Percentiles rank a stretch among this genome's conserved stretches.
phyloP scores from a whole-genome alignment of 1,140 invertebrate genomes.

The Apis florea region DNA sequence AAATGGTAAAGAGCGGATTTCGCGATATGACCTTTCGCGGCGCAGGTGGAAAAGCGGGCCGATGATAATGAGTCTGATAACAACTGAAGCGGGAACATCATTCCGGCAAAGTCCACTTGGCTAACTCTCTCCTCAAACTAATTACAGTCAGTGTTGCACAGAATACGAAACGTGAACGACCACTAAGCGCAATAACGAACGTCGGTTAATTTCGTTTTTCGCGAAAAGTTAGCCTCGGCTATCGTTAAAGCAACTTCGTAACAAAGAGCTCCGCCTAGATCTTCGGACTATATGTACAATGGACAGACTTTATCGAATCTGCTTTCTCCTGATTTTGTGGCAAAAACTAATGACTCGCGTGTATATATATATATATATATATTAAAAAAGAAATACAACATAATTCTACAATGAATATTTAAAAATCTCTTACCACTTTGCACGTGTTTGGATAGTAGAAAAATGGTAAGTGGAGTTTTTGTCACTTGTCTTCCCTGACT shows the following conservation, averaged over 20 bases:
- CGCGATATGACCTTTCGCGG: constrained; percentile 1
- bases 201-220: constrained; percentile 37
- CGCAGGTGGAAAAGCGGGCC: constrained; percentile 28
- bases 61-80: constrained; percentile 60
- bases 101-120: constrained; percentile 46
- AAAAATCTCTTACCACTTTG: too few relatives aligned
- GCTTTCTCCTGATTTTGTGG: background rate
- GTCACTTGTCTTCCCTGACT: background rate
- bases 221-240: constrained; percentile 36
- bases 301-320: background rate
- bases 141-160: constrained; percentile 46
- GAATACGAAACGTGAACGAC: constrained; percentile 45
- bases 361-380: too few relatives aligned
- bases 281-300: background rate
- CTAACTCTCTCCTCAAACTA: constrained; percentile 49
- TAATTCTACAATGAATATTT: too few relatives aligned
- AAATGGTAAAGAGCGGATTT: background rate
- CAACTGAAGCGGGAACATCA: constrained; percentile 45
- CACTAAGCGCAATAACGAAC: constrained; percentile 41
- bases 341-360: background rate
- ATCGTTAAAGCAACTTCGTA: constrained; percentile 33
- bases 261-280: background rate
- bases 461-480: too few relatives aligned
- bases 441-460: too few relatives aligned
- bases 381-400: too few relatives aligned